Evolutionary conservation across 2,113 vertebrate genomes (phyloP).

Genomic region (Salvelinus sp.): DNA sequence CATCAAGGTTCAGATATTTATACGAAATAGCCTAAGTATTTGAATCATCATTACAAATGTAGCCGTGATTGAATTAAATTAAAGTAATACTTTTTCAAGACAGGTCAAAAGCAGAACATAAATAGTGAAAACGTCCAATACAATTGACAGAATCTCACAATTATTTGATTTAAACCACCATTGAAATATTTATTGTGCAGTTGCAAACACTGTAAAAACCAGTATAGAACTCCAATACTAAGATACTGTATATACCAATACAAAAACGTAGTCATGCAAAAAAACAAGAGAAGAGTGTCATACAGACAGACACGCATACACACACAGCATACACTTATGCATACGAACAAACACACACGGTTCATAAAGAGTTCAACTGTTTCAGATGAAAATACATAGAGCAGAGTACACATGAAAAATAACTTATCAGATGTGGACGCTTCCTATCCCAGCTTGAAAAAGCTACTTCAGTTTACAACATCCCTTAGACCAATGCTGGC

Average conservation of each 20-base stretch:
- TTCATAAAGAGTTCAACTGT: slow-evolving; percentile 4
- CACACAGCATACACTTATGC: not conserved
- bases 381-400: slow-evolving; percentile 6
- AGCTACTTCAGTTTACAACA: not conserved
- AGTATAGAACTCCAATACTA: slow-evolving; percentile 15
- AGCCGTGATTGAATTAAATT: too few relatives aligned
- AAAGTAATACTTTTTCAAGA: too few relatives aligned
- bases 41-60: too few relatives aligned
- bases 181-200: slow-evolving; percentile 28
- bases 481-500: not conserved
- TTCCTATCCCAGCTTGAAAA: not conserved
- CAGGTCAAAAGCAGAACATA: too few relatives aligned
- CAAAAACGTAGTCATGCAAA: slow-evolving; percentile 7
- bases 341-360: slow-evolving; percentile 1
- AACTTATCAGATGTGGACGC: not conserved
- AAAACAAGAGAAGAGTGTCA: not conserved
- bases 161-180: not conserved
- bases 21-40: too few relatives aligned
- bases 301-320: not conserved
- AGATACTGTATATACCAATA: slow-evolving; percentile 19
- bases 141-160: not conserved
- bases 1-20: too few relatives aligned
- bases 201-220: slow-evolving; percentile 35
- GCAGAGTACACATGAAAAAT: slow-evolving; percentile 1
- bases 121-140: too few relatives aligned